These are phyloP conservation scores for Oscheius sp. DNA, from an alignment of 2,888 invertebrate species.

Conservation along the genomic window DNA sequence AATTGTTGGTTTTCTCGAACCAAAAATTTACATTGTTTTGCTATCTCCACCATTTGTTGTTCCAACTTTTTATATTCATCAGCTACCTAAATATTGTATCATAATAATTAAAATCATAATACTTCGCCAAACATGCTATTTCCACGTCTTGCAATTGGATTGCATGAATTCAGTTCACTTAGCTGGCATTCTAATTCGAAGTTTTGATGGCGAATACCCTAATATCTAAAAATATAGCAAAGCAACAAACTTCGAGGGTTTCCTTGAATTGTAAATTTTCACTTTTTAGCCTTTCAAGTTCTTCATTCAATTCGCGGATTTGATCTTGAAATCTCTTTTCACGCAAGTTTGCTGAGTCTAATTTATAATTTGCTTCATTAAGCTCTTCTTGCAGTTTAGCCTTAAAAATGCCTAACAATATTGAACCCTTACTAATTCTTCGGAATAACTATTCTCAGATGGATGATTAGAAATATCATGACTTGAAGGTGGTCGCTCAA, in stretches of 20 bases:
- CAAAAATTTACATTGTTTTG: not conserved
- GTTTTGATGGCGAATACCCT: not conserved
- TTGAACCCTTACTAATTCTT: not conserved
- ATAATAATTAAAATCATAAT: not conserved
- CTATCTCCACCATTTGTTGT: not conserved
- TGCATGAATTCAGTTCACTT: not conserved
- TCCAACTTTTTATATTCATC: slow-evolving; percentile 3
- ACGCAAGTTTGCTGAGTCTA: not conserved
- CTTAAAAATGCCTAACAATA: not conserved
- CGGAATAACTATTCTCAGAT: not conserved
- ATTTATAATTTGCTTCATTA: not conserved
- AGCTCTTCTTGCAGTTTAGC: slow-evolving; percentile 10
- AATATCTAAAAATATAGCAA: not conserved
- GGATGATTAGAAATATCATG: not conserved
- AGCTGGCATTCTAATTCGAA: not conserved
- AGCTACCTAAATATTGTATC: not conserved
- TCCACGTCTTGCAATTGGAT: not conserved
- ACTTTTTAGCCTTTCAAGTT: not conserved
- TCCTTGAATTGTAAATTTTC: not conserved
- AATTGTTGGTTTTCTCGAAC: slow-evolving; percentile 7
- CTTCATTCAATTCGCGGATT: not conserved
- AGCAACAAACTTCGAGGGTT: not conserved
- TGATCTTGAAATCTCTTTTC: not conserved
- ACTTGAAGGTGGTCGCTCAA: not conserved
- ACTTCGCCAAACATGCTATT: slow-evolving; percentile 14